A percentile compares a stretch with the other conserved stretches of the same genome.
These are phyloP conservation scores for Nettapus auritus DNA, from an alignment of 2,113 vertebrate species.

Conservation along the genomic window DNA sequence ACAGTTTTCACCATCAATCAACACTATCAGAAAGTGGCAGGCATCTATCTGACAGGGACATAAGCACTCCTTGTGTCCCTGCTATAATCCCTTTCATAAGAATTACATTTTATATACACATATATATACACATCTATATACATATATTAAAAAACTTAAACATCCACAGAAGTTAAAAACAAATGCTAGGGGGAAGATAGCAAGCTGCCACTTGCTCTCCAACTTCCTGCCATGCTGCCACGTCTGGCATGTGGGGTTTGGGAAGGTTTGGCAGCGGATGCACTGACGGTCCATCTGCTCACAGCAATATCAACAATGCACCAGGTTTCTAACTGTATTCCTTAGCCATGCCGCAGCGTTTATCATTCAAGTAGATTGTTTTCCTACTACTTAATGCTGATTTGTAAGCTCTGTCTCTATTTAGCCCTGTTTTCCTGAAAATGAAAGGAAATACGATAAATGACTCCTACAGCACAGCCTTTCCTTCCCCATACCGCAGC, in stretches of 20 bases:
- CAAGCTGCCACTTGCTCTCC: background rate
- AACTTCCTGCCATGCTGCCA: background rate
- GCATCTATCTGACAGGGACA: background rate
- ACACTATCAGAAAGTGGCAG: background rate
- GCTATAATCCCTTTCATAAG: background rate
- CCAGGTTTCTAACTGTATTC: constrained; percentile 53
- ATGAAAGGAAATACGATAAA: background rate
- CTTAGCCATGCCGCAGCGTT: background rate
- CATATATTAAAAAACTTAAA: background rate
- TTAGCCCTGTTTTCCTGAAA: background rate
- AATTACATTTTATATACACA: background rate
- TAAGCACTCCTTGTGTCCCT: too few relatives aligned
- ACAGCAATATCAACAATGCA: background rate
- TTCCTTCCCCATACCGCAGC: background rate
- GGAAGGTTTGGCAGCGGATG: constrained; percentile 20
- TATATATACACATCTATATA: background rate
- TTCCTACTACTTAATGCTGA: constrained; percentile 47
- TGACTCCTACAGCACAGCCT: background rate
- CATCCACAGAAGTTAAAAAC: background rate
- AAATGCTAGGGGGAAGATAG: background rate
- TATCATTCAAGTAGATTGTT: constrained; percentile 31
- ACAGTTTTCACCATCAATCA: background rate
- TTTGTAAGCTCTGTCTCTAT: constrained; percentile 35
- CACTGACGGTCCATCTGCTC: constrained; percentile 37
- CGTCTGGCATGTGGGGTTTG: background rate